Percentiles rank a stretch among this genome's conserved stretches.
These are phyloP conservation scores for Siniperca scherzeri DNA, from an alignment of 2,797 vertebrate species.

Conservation along the genomic window DNA sequence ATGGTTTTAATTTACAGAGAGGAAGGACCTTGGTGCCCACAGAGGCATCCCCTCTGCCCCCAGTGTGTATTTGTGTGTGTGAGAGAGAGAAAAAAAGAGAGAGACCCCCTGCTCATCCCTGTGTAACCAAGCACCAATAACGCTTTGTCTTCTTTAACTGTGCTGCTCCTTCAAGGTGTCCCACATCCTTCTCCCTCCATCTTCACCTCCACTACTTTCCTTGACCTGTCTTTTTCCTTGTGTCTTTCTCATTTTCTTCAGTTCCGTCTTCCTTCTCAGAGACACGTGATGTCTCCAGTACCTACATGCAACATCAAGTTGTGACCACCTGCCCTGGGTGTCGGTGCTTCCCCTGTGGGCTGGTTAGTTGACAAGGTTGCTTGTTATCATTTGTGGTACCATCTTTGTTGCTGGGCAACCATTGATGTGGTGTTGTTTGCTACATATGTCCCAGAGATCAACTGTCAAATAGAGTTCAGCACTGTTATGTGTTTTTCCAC, in stretches of 20 bases:
- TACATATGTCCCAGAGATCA: slow-evolving; percentile 26
- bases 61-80: slow-evolving; percentile 71
- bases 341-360: neutral
- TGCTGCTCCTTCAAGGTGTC: slow-evolving; percentile 76
- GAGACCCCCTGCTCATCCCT: slow-evolving; percentile 51
- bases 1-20: slow-evolving; percentile 94
- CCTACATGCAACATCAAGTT: neutral
- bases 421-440: slow-evolving; percentile 35
- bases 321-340: neutral
- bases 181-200: slow-evolving; percentile 56
- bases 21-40: slow-evolving; percentile 85
- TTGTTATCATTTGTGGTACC: slow-evolving; percentile 46
- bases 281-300: slow-evolving; percentile 3
- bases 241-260: neutral
- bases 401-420: slow-evolving; percentile 55
- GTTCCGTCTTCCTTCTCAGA: neutral
- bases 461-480: slow-evolving; percentile 27
- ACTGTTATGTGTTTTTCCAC: slow-evolving; percentile 6
- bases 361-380: slow-evolving; percentile 33
- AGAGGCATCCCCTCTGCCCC: slow-evolving; percentile 77
- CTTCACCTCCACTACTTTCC: slow-evolving; percentile 38
- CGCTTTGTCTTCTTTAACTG: slow-evolving; percentile 85
- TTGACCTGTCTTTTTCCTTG: slow-evolving; percentile 10
- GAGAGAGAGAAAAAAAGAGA: slow-evolving; percentile 43
- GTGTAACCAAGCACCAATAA: slow-evolving; percentile 76